Evolutionary conservation across 2,888 invertebrate genomes (phyloP).

Genomic region (Drosophila conformis): DNA sequence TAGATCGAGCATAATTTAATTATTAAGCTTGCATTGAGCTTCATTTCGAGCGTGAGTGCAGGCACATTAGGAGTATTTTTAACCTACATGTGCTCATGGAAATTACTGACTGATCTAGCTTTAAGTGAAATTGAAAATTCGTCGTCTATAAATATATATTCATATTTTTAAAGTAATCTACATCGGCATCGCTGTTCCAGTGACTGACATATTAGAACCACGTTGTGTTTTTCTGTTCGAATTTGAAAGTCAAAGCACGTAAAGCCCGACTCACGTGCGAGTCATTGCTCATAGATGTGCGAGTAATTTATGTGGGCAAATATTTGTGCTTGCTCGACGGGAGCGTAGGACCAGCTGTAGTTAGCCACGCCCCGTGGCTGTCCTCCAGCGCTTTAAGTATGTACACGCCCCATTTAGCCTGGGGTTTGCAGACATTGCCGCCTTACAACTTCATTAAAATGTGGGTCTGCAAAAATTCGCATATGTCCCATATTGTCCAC

Average conservation of each 20-base stretch:
- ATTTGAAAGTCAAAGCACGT: slow-evolving; percentile 65
- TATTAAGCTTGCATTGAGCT: slow-evolving; percentile 11
- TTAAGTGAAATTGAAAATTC: neutral
- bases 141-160: neutral
- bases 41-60: slow-evolving; percentile 5
- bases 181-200: neutral
- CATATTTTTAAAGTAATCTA: neutral
- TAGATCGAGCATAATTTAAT: slow-evolving; percentile 32
- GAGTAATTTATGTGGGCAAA: slow-evolving; percentile 73
- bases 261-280: slow-evolving; percentile 47
- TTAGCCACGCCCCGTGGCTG: slow-evolving; percentile 37
- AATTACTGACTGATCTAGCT: neutral
- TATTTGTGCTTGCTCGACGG: slow-evolving; percentile 61
- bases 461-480: slow-evolving; percentile 52
- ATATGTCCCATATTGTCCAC: slow-evolving; percentile 45
- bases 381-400: neutral
- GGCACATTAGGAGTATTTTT: slow-evolving; percentile 9
- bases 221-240: neutral
- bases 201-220: slow-evolving; percentile 38
- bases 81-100: neutral
- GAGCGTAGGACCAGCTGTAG: slow-evolving; percentile 25
- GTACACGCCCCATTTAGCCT: neutral
- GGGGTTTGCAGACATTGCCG: slow-evolving; percentile 24
- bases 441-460: slow-evolving; percentile 75
- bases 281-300: slow-evolving; percentile 50